These are phyloP conservation scores for Camelus dromedarius DNA, from an alignment of 2,113 vertebrate species.

Conservation along the genomic window DNA sequence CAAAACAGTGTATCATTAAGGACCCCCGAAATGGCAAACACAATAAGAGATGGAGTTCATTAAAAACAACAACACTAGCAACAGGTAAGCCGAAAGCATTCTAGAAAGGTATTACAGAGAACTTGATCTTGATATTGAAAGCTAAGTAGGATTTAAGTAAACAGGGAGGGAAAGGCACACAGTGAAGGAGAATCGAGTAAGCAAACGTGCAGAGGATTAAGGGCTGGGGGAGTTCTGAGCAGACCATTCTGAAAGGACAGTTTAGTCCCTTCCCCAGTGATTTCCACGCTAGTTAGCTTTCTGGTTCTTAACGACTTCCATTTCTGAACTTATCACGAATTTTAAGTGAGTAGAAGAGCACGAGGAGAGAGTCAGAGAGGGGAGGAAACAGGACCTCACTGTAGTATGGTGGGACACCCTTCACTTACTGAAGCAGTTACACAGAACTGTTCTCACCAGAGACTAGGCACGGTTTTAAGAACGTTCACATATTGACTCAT, in stretches of 20 bases:
- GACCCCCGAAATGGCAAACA: not conserved
- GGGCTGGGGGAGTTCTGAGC: not conserved
- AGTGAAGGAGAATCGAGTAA: not conserved
- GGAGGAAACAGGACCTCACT: not conserved
- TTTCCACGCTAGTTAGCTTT: not conserved
- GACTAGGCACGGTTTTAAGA: not conserved
- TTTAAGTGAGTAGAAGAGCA: not conserved
- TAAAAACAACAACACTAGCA: not conserved
- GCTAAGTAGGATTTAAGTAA: not conserved
- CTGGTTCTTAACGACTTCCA: not conserved
- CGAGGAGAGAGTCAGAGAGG: not conserved
- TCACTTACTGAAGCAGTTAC: not conserved
- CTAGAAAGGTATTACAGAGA: not conserved
- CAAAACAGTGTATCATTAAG: not conserved
- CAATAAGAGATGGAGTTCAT: not conserved
- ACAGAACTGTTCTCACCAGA: not conserved
- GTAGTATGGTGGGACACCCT: not conserved
- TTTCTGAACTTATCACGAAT: conserved; percentile 18
- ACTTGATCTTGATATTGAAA: not conserved
- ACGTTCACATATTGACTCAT: not conserved
- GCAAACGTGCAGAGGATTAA: not conserved
- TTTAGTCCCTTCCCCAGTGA: not conserved
- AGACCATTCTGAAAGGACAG: not conserved
- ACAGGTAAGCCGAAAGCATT: not conserved
- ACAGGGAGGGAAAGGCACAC: not conserved